These are phyloP conservation scores for Desoria tigrina DNA, from an alignment of 2,888 invertebrate species.

Conservation along the genomic window DNA sequence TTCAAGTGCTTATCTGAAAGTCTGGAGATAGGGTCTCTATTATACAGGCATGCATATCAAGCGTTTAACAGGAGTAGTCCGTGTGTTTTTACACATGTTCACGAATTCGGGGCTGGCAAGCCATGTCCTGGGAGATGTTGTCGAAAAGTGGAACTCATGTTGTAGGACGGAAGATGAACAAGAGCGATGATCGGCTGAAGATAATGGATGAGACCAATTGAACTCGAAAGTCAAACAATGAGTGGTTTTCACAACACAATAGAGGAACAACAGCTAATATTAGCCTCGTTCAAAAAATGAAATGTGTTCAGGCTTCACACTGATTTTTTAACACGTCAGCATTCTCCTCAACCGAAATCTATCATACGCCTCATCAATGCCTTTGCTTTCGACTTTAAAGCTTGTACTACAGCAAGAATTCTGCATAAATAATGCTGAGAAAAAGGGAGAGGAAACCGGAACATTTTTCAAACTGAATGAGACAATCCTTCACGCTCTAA, in stretches of 20 bases:
- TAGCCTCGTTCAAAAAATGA: constrained; percentile 20
- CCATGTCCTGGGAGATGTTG: background rate
- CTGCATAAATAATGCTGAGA: background rate
- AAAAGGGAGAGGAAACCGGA: constrained; percentile 1
- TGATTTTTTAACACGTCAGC: constrained; percentile 15
- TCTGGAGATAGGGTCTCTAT: too few species aligned
- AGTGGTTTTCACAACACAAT: constrained; percentile 17
- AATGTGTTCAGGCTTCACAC: constrained; percentile 12
- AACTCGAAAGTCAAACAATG: constrained; percentile 24
- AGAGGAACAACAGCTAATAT: constrained; percentile 20
- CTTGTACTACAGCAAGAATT: too few species aligned
- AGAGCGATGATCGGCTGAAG: constrained; percentile 10
- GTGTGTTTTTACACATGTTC: constrained; percentile 17
- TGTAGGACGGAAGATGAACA: constrained; percentile 4
- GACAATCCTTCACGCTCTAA: constrained; percentile 12
- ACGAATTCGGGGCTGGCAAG: background rate
- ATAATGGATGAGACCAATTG: constrained; percentile 32
- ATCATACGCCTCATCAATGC: constrained; percentile 9
- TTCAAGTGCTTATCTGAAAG: too few species aligned
- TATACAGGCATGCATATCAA: too few species aligned
- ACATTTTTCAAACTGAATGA: constrained; percentile 22
- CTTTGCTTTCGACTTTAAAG: background rate
- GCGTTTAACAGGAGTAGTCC: constrained; percentile 7
- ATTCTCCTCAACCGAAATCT: constrained; percentile 9
- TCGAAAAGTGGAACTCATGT: constrained; percentile 5